Evolutionary conservation across 2,113 vertebrate genomes (phyloP), one percentile per base, ranked within the genome.

Genomic region (Hippopotamus amphibius): DNA sequence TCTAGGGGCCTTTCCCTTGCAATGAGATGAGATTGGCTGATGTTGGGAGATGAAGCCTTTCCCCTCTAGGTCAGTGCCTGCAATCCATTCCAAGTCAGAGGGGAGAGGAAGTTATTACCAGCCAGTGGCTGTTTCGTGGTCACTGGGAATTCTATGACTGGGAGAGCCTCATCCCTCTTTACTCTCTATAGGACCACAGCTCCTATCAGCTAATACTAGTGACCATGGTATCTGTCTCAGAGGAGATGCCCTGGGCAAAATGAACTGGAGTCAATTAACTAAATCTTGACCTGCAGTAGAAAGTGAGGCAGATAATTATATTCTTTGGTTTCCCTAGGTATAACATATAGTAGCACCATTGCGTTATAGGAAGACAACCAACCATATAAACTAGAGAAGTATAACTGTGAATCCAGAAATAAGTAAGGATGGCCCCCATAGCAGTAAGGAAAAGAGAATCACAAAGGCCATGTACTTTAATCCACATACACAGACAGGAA

Each of bases 11-110:
- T 97, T 97, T 97, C 96, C 96, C 84, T 95, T 97, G 90, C 97
- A 96, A 97, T 97, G 97, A 98, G 98, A 98, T 98, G 96, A 98
- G 98, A 98, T 98, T 98, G 98, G 97, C 96, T 98, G 97, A 97
- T 98, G 96, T 95, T 98, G 97, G 97, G 96, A 98, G 96, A 97
- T 97, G 98, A 97, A 98, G 97, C 98, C 97, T 98, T 98, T 98
- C 97, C 97, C 97, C 97, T 97, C 81, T 96, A 97, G 97, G 96
- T 98, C 98, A 98, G 96, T 97, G 93, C 92, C 96, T 97, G 98
- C 90, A 97, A 98, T 98, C 97, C 97, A 98, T 98, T 96, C 98
- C 97, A 97, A 98, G 97, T 98, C 97, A 97, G 92, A 95, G 50
- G 97, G 97, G 97, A 97, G 77, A 98, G 96, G 96, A 98, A 97